Conservation (phyloP, 2,113 vertebrate genomes). For the Epinephelus fuscoguttatus region DNA sequence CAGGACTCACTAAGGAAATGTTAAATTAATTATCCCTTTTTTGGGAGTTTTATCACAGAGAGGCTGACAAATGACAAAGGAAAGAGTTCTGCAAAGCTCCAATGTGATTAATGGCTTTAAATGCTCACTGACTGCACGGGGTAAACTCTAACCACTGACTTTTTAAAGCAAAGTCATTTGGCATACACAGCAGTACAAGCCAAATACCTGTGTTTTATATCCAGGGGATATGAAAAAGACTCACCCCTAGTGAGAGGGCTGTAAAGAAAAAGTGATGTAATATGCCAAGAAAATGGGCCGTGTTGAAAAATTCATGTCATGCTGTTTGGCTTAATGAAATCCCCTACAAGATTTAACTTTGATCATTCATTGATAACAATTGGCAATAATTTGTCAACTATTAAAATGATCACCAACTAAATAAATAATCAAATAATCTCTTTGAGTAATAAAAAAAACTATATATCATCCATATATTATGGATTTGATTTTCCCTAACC, state of each 20-base stretch:
- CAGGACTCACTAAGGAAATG: not conserved
- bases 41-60: not conserved
- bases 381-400: no score
- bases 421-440: no score
- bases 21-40: not conserved
- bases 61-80: not conserved
- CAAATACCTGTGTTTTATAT: not conserved
- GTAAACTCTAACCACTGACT: not conserved
- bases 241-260: not conserved
- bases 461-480: no score
- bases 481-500: no score
- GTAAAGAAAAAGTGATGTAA: not conserved
- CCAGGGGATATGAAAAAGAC: not conserved
- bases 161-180: not conserved
- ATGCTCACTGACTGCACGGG: conserved; percentile 9
- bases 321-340: not conserved
- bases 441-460: no score
- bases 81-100: not conserved
- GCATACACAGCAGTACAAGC: not conserved
- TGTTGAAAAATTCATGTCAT: not conserved
- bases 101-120: conserved; percentile 18
- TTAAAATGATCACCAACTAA: no score
- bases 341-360: not conserved
- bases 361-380: not conserved
- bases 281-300: not conserved